Percentiles rank a stretch among this genome's conserved stretches.
Evolutionary conservation across 2,888 invertebrate species (phyloP).

Genomic region (Trachelus troglodyta): DNA sequence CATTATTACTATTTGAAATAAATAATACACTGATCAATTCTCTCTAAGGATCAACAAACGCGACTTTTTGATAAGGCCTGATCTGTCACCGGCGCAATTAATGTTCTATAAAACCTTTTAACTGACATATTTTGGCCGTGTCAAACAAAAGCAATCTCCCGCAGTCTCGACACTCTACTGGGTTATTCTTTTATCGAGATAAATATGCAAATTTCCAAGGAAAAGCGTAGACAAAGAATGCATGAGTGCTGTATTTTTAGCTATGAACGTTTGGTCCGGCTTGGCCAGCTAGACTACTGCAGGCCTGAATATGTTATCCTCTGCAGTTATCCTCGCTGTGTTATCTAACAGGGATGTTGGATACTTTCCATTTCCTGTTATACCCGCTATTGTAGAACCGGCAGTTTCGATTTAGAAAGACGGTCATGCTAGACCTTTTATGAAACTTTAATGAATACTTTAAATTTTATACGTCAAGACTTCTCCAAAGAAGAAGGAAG

Average conservation of each 20-base stretch:
- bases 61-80: neutral
- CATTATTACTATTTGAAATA: slow-evolving; percentile 26
- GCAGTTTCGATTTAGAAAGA: neutral
- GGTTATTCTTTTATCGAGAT: neutral
- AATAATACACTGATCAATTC: neutral
- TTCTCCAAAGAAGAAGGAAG: neutral
- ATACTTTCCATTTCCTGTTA: neutral
- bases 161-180: neutral
- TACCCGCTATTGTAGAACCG: neutral
- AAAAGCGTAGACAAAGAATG: slow-evolving; percentile 9
- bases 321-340: neutral
- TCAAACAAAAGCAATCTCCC: neutral
- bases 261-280: neutral
- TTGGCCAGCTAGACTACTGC: neutral
- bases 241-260: neutral
- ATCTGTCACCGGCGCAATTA: slow-evolving; percentile 1
- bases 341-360: neutral
- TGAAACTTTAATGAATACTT: neutral
- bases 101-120: neutral
- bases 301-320: neutral
- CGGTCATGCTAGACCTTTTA: neutral
- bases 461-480: neutral
- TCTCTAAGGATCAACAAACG: neutral
- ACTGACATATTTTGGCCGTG: neutral
- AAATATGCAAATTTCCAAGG: slow-evolving; percentile 5